Base-by-base conservation (phyloP, 2,113 vertebrate genomes). In the Pteropus alecto region DNA sequence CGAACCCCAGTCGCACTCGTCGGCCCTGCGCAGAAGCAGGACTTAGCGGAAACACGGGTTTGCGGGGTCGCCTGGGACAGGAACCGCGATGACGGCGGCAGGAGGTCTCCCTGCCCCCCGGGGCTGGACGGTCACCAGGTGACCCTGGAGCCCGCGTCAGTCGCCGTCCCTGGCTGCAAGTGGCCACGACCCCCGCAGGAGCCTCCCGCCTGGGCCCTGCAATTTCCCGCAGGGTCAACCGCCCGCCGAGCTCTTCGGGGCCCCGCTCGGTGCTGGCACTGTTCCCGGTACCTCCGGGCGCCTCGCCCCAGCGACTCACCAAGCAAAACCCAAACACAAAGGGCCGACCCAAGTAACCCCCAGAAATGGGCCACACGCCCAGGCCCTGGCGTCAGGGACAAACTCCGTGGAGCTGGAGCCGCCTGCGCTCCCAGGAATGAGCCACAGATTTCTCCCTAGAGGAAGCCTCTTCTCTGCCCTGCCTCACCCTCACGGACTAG, bases 101-200 rank as follows among this genome's bases (percentile, higher is more conserved):
- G 63, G 65, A 5, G 12, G 19, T 6, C 22, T 35, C 38, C 68
- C 22, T 73, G 58, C 68, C 30, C 38, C 46, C 3, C 0, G 16
- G 28, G 28, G 41, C 76, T 7, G 48, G 43, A 33, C 0, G 19
- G 46, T 60, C 67, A 11, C 56, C 8, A 8, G 35, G 76, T 71
- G n/a, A 26, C 54, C 7, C 1, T 28, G 3, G 5, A 60, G 73
- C 19, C 28, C 7, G 43, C 4, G 0, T 15, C 35, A 33, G 13
- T 7, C 2, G 1, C 54, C 2, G 3, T 5, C 61, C 38, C 54
- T 28, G 2, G 22, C 51, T 22, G 35, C n/a, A 63, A 0, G 2
- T 35, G 78, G 43, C 77, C 85, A 24, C 19, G 43, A 6, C 83
- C 38, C 46, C 67, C 56, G 41, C 26, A 5, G 71, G 28, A 54